Evolutionary conservation across 2,888 invertebrate species (phyloP).

Genomic region (Drosophila cracens): DNA sequence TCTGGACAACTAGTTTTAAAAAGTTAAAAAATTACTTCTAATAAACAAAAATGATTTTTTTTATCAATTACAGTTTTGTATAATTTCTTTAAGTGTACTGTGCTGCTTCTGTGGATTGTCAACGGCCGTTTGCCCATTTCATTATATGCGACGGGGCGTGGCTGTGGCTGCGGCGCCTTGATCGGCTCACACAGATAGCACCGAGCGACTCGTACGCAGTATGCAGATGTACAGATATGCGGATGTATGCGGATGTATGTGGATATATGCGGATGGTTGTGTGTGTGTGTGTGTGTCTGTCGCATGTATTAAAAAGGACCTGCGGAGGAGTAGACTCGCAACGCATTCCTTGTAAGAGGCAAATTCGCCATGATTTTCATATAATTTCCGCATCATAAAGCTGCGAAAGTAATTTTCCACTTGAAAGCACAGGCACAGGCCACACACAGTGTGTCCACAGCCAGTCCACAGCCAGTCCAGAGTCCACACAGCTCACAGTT

Average conservation of each 20-base stretch:
- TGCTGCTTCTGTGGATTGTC: constrained; percentile 45
- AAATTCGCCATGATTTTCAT: constrained; percentile 84
- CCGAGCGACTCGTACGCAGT: constrained; percentile 34
- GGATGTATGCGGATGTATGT: constrained; percentile 11
- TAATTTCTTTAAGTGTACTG: background rate
- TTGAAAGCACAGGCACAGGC: constrained; percentile 78
- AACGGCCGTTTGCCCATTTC: constrained; percentile 69
- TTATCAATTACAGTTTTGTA: background rate
- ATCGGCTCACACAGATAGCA: constrained; percentile 70
- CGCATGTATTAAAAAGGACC: constrained; percentile 39
- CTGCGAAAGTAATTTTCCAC: constrained; percentile 85
- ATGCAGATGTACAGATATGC: constrained; percentile 45
- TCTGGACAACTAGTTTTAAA: background rate
- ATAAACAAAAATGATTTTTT: background rate
- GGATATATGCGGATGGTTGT: background rate
- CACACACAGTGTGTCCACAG: constrained; percentile 19
- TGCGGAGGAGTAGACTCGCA: constrained; percentile 15
- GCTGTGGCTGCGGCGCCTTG: constrained; percentile 71
- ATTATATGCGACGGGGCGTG: constrained; percentile 76
- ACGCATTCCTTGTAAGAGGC: constrained; percentile 76
- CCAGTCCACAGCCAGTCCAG: background rate
- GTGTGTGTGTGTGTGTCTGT: background rate
- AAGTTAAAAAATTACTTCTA: background rate
- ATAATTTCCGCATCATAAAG: constrained; percentile 84
- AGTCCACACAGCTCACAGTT: constrained; percentile 22